Evolutionary conservation across 2,888 invertebrate genomes (phyloP).

Genomic region (Pollenia angustigena): DNA sequence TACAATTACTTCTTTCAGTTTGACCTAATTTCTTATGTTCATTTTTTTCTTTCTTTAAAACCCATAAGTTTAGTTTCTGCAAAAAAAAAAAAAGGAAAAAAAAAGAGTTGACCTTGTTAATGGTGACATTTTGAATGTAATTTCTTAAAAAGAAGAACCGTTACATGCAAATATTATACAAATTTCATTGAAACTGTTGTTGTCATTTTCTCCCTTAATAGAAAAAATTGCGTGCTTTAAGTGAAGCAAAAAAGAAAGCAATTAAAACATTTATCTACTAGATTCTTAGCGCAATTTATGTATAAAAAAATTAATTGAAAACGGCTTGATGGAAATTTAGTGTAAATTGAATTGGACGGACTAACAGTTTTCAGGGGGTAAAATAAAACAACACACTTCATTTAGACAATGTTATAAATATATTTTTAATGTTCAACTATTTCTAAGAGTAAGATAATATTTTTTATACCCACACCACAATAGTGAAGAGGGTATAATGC

Average conservation of each 20-base stretch:
- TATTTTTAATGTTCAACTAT: neutral
- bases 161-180: conserved; percentile 42
- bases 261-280: conserved; percentile 47
- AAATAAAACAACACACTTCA: neutral
- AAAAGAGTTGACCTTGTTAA: conserved; percentile 33
- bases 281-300: conserved; percentile 7
- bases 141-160: neutral
- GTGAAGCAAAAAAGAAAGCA: conserved; percentile 14
- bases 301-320: conserved; percentile 26
- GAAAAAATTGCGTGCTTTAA: conserved; percentile 40
- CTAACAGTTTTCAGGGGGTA: neutral
- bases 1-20: neutral
- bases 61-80: conserved; percentile 11
- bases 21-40: conserved; percentile 36
- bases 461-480: no score
- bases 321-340: conserved; percentile 9
- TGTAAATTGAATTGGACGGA: neutral
- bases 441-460: no score
- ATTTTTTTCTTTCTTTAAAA: neutral
- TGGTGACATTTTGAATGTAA: conserved; percentile 14
- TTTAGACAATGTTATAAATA: conserved; percentile 13
- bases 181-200: conserved; percentile 6
- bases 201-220: conserved; percentile 23
- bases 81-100: neutral
- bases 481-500: no score